Conservation (phyloP, 2,888 invertebrate genomes). For the Chironomus tentans region DNA sequence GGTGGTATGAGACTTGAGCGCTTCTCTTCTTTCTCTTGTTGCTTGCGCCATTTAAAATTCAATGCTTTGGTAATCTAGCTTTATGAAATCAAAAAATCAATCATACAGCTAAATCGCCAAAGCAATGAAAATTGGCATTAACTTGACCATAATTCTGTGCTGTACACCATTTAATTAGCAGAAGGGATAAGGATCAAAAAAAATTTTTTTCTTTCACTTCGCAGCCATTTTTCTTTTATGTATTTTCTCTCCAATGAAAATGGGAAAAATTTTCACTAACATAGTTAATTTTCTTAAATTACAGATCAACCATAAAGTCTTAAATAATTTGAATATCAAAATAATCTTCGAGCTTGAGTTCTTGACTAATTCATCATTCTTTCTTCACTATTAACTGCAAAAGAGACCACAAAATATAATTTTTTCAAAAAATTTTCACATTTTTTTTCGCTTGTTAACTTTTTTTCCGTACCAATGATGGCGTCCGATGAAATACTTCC, state of each 20-base stretch:
- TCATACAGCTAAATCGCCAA: slow-evolving; percentile 89
- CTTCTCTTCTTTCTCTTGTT: slow-evolving; percentile 15
- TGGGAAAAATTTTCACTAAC: not conserved
- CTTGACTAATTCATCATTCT: not conserved
- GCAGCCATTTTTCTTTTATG: slow-evolving; percentile 21
- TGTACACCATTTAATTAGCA: not conserved
- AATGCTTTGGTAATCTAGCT: slow-evolving; percentile 93
- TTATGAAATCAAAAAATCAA: slow-evolving; percentile 65
- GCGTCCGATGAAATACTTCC: slow-evolving; percentile 23
- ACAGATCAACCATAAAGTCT: not conserved
- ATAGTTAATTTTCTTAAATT: not conserved
- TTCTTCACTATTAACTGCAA: not conserved
- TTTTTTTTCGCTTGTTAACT: not conserved
- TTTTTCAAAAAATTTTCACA: not conserved
- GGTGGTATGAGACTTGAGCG: not conserved
- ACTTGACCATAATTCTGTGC: not conserved
- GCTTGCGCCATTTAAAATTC: slow-evolving; percentile 35
- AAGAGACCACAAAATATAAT: not conserved
- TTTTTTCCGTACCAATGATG: not conserved
- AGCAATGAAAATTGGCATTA: slow-evolving; percentile 49
- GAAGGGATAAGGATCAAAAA: not conserved
- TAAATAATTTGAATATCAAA: not conserved
- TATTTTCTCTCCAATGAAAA: not conserved
- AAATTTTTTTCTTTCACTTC: not conserved
- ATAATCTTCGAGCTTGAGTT: not conserved